Base-by-base conservation (phyloP, 2,113 vertebrate genomes). In the Indicator indicator region DNA sequence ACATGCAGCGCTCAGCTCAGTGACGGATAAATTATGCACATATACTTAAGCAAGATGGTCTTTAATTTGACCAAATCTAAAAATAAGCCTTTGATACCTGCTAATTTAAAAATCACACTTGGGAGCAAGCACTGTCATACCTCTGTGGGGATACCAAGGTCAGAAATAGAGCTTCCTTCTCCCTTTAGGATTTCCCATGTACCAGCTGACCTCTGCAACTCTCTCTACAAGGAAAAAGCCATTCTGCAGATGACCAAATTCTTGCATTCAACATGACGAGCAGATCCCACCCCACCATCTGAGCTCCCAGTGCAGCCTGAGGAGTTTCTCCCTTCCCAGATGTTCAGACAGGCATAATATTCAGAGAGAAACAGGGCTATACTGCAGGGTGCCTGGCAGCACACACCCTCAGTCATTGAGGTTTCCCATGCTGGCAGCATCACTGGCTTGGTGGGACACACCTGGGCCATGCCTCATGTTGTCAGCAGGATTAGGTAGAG, bases 231-330 rank as follows among this genome's bases (percentile, higher is more conserved):
- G 27, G 23, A 73, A 11, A 79, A 89, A 52, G 16, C 2, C 0
- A 0, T 36, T 54, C 46, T 63, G 16, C 27, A 65, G 52, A 83
- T 19, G 24, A 91, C 18, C 27, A 67, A 36, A 88, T 54, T 63
- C 14, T 78, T 0, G 1, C 21, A 52, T 89, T 58, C 6, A 5
- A 70, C 9, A 38, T 0, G 1, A 38, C 0, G 5, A 70, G 18
- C 3, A 40, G 24, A 58, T 54, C 62, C 76, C n/a, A 50, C 9
- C 4, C 18, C 12, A 15, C 0, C 0, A 14, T 52, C 70, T 71
- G 52, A 60, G 17, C 7, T 93, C 6, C 33, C 23, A 55, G 9
- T 0, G 2, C 7, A 72, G 6, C 4, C 56, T 6, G 12, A 81
- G 15, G 32, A 44, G 63, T n/a, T 58, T 86, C 50, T 91, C 38